Evolutionary conservation across 2,113 vertebrate genomes (phyloP).

Genomic region (Takifugu flavidus): DNA sequence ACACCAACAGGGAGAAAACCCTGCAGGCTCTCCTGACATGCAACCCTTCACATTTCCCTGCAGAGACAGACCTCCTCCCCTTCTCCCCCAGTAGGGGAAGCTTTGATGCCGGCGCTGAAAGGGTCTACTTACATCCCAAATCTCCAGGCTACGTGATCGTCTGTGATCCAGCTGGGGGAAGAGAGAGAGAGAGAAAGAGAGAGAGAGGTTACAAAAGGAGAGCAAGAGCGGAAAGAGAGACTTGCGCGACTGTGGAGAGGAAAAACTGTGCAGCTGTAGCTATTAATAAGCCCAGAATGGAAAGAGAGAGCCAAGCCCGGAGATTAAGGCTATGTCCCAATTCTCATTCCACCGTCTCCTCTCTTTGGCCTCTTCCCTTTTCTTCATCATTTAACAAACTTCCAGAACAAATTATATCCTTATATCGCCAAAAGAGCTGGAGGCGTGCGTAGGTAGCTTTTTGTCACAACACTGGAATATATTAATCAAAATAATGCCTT

Average conservation of each 20-base stretch:
- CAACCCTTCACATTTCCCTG: slow-evolving; percentile 68
- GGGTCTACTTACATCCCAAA: slow-evolving; percentile 84
- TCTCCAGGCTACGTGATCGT: slow-evolving; percentile 81
- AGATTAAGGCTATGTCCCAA: slow-evolving; percentile 72
- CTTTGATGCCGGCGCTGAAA: slow-evolving; percentile 70
- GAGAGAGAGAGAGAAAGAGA: slow-evolving; percentile 49
- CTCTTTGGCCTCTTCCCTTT: slow-evolving; percentile 43
- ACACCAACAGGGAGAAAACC: slow-evolving; percentile 53
- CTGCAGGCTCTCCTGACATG: slow-evolving; percentile 65
- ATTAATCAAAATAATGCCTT: too few relatives aligned
- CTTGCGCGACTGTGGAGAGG: slow-evolving; percentile 66
- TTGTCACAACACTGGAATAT: neutral
- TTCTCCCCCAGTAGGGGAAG: slow-evolving; percentile 46
- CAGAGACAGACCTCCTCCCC: slow-evolving; percentile 46
- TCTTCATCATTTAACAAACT: slow-evolving; percentile 4
- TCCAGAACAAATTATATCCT: too few relatives aligned
- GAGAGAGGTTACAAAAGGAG: slow-evolving; percentile 20
- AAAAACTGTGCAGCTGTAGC: slow-evolving; percentile 72
- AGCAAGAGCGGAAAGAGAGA: slow-evolving; percentile 53
- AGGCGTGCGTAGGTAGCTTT: slow-evolving; percentile 2
- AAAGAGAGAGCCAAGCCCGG: slow-evolving; percentile 65
- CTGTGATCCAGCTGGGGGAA: slow-evolving; percentile 81
- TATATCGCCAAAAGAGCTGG: slow-evolving; percentile 5
- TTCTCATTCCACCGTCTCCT: slow-evolving; percentile 61
- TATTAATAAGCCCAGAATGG: slow-evolving; percentile 74